These are phyloP conservation scores for Meganola albula DNA, from an alignment of 2,888 invertebrate species.

Conservation along the genomic window DNA sequence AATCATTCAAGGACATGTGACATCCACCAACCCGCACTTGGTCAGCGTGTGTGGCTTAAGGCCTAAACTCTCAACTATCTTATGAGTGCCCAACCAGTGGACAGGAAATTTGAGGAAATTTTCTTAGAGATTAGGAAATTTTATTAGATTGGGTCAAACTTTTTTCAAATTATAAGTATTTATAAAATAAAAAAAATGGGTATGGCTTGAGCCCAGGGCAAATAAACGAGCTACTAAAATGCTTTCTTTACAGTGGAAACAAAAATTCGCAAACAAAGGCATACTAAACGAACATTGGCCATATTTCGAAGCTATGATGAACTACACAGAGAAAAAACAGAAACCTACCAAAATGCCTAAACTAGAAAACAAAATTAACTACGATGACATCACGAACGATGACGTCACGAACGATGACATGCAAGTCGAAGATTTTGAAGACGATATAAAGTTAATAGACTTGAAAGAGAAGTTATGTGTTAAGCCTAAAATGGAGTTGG, in stretches of 20 bases:
- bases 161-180: too few relatives aligned
- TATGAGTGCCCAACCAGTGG: too few relatives aligned
- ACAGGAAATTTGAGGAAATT: too few relatives aligned
- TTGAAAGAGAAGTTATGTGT: constrained; percentile 50
- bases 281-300: constrained; percentile 65
- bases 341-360: constrained; percentile 8
- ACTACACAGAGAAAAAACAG: constrained; percentile 39
- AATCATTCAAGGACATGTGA: too few relatives aligned
- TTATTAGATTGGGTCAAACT: too few relatives aligned
- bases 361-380: too few relatives aligned
- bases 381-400: constrained; percentile 23
- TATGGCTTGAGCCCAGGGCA: too few relatives aligned
- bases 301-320: constrained; percentile 54
- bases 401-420: constrained; percentile 31
- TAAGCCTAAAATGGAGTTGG: constrained; percentile 44
- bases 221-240: background rate
- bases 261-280: constrained; percentile 63
- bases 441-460: constrained; percentile 62
- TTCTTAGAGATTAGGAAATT: too few relatives aligned
- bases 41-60: too few relatives aligned
- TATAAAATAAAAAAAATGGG: too few relatives aligned
- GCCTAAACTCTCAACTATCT: too few relatives aligned
- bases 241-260: constrained; percentile 57
- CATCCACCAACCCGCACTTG: too few relatives aligned
- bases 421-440: constrained; percentile 49